Percentiles rank a stretch among this genome's conserved stretches.
Conservation (phyloP, 2,113 vertebrate species). For the Caretta caretta region DNA sequence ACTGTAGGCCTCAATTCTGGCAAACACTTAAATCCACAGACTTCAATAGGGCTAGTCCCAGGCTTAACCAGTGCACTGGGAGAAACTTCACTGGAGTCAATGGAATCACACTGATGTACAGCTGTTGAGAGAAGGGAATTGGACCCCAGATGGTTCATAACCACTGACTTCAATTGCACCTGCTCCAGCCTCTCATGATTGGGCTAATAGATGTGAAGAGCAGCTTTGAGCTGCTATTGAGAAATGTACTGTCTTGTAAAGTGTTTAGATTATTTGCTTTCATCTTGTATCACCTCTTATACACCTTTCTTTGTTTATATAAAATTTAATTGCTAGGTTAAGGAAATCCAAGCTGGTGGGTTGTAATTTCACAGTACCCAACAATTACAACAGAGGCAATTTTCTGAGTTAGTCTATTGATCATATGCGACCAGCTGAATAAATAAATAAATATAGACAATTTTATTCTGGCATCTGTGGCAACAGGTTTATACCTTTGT, state of each 20-base stretch:
- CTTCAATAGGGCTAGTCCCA: not conserved
- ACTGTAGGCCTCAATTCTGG: not conserved
- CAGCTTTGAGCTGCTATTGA: not conserved
- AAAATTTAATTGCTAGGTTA: not conserved
- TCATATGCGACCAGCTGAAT: not conserved
- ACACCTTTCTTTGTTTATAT: not conserved
- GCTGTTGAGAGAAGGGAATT: not conserved
- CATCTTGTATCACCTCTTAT: not conserved
- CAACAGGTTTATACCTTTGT: not conserved
- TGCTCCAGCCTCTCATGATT: not conserved
- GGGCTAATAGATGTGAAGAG: not conserved
- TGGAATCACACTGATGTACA: not conserved
- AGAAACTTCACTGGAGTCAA: not conserved
- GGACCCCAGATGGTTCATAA: not conserved
- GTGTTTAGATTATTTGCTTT: not conserved
- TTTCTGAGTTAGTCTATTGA: not conserved
- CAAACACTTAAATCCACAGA: not conserved
- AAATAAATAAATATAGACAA: not conserved
- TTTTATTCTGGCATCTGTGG: not conserved
- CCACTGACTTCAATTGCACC: not conserved
- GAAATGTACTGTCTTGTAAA: not conserved
- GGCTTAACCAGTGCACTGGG: not conserved
- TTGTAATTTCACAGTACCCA: not conserved
- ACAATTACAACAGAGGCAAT: not conserved
- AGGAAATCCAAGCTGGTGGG: not conserved